phyloP scores from a whole-genome alignment of 2,888 invertebrate genomes.

The Epinotia brunnichana region DNA sequence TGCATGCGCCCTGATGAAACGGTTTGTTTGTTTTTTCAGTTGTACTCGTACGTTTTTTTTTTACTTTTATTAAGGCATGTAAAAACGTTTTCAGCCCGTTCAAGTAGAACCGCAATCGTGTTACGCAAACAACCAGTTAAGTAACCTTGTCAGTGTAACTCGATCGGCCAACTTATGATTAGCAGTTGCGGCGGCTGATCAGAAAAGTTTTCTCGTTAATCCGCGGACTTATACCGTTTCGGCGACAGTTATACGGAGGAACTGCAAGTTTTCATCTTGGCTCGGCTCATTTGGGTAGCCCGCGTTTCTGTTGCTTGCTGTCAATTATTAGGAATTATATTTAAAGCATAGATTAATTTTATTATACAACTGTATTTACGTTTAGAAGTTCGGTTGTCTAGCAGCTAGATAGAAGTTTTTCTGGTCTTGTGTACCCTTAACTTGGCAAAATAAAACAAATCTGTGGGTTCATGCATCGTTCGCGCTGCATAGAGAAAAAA shows the following conservation, averaged over 20 bases:
- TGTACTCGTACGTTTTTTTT: too few relatives aligned
- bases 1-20: too few relatives aligned
- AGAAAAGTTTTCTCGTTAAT: constrained; percentile 36
- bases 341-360: too few relatives aligned
- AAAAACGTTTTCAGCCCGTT: background rate
- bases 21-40: too few relatives aligned
- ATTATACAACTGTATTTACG: too few relatives aligned
- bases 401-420: too few relatives aligned
- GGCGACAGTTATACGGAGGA: constrained; percentile 23
- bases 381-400: too few relatives aligned
- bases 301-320: background rate
- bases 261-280: constrained; percentile 7
- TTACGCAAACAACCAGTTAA: constrained; percentile 16
- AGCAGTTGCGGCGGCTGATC: constrained; percentile 26
- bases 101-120: constrained; percentile 6
- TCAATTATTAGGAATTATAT: background rate
- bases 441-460: too few relatives aligned
- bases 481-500: too few relatives aligned
- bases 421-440: too few relatives aligned
- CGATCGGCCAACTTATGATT: constrained; percentile 36
- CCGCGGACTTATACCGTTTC: constrained; percentile 1
- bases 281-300: background rate
- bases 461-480: too few relatives aligned
- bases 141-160: constrained; percentile 23
- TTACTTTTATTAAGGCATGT: too few relatives aligned